Evolutionary conservation across 2,888 invertebrate species (phyloP).

Genomic region (Isoperla grammatica): DNA sequence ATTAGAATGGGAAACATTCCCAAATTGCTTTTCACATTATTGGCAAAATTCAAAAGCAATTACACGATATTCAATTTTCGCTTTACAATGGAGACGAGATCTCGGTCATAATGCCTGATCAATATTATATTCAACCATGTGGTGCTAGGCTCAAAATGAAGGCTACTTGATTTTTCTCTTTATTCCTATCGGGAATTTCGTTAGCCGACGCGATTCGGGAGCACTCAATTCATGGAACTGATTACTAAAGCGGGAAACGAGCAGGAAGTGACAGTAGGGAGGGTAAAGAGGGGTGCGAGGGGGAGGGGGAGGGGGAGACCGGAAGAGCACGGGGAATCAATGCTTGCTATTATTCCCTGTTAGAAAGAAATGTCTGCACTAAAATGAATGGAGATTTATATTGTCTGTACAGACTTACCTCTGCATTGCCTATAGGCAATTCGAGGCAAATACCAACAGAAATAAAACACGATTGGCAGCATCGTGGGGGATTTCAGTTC

Average conservation of each 20-base stretch:
- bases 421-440: too few species aligned
- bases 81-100: background rate
- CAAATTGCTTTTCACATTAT: too few species aligned
- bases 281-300: background rate
- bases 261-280: conserved; percentile 9
- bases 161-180: background rate
- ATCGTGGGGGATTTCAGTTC: too few species aligned
- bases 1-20: too few species aligned
- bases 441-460: too few species aligned
- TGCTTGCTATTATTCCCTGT: background rate
- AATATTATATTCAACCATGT: conserved; percentile 9
- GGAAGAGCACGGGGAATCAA: background rate
- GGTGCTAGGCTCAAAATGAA: background rate
- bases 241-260: conserved; percentile 18
- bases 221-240: conserved; percentile 11
- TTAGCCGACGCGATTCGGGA: conserved; percentile 1
- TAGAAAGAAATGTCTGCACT: background rate
- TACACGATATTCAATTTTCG: too few species aligned
- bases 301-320: background rate
- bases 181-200: conserved; percentile 5
- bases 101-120: conserved; percentile 2
- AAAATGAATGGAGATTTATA: background rate
- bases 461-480: too few species aligned
- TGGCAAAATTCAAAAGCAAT: too few species aligned
- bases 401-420: too few species aligned